A percentile compares a stretch with the other conserved stretches of the same genome.
phyloP scores from a whole-genome alignment of 2,113 vertebrate genomes.

The Zapornia atra region DNA sequence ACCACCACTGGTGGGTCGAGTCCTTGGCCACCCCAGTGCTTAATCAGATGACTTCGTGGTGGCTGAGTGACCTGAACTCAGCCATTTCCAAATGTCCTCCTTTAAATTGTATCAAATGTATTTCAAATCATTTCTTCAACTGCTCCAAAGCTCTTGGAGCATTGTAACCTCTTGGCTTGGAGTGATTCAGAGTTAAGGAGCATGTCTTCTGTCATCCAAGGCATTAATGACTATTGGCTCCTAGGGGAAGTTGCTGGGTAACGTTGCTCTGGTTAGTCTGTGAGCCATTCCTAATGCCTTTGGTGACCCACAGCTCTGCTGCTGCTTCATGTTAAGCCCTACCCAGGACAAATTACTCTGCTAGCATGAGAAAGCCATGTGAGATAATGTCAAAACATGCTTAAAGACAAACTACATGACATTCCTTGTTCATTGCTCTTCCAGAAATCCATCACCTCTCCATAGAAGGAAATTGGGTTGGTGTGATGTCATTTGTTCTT shows the following conservation, averaged over 20 bases:
- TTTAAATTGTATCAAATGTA: not conserved
- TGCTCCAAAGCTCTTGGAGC: not conserved
- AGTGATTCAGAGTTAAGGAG: not conserved
- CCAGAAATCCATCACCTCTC: constrained; percentile 1
- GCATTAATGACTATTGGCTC: not conserved
- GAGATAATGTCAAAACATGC: constrained; percentile 46
- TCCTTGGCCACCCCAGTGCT: not conserved
- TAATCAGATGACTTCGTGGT: not conserved
- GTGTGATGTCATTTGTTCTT: not conserved
- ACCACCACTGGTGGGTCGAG: not conserved
- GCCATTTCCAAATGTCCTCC: not conserved
- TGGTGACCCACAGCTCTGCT: not conserved
- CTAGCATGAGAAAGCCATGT: not conserved
- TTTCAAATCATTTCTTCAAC: not conserved
- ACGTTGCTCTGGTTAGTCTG: constrained; percentile 17
- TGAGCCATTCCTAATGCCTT: not conserved
- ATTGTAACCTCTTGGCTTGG: not conserved
- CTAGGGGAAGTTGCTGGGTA: not conserved
- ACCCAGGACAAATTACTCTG: constrained; percentile 14
- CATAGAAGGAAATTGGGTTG: not conserved
- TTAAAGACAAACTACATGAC: not conserved
- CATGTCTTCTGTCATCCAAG: not conserved
- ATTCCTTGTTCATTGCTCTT: not conserved
- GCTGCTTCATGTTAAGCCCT: not conserved
- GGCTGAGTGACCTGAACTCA: not conserved